Conservation (phyloP, 2,113 vertebrate genomes). For the Cercocebus atys region DNA sequence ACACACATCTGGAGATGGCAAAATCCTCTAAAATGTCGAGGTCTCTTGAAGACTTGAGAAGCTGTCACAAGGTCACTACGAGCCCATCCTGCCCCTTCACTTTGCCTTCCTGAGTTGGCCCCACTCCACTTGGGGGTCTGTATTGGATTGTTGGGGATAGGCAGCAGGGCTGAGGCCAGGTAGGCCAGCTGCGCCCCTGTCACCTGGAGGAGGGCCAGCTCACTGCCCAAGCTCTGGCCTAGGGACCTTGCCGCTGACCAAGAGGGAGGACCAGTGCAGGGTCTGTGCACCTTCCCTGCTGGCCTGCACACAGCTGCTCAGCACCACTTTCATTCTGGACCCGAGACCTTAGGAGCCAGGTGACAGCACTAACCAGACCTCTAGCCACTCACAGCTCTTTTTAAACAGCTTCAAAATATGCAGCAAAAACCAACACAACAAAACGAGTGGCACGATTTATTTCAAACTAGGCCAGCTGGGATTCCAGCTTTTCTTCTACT, state of each 20-base stretch:
- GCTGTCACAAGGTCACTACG: conserved; percentile 69
- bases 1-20: conserved; percentile 25
- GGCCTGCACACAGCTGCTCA: conserved; percentile 4
- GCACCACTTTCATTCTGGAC: conserved; percentile 62
- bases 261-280: not conserved
- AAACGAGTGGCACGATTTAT: conserved; percentile 54
- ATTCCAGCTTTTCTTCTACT: conserved; percentile 82
- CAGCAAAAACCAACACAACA: conserved; percentile 76
- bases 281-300: not conserved
- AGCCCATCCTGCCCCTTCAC: conserved; percentile 76
- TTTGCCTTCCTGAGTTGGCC: conserved; percentile 71
- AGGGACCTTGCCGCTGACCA: not conserved
- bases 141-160: conserved; percentile 40
- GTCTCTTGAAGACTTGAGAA: conserved; percentile 72
- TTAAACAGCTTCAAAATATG: conserved; percentile 77
- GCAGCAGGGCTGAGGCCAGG: conserved; percentile 41
- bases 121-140: conserved; percentile 67
- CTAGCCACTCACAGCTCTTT: conserved; percentile 73
- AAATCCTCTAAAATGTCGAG: conserved; percentile 45
- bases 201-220: conserved; percentile 43
- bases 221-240: not conserved
- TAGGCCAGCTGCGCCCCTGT: not conserved
- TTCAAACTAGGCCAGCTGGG: conserved; percentile 77
- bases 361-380: conserved; percentile 71
- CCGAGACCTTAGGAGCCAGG: conserved; percentile 66